Evolutionary conservation across 1,140 invertebrate genomes (phyloP).

Genomic region (Drosophila willistoni): DNA sequence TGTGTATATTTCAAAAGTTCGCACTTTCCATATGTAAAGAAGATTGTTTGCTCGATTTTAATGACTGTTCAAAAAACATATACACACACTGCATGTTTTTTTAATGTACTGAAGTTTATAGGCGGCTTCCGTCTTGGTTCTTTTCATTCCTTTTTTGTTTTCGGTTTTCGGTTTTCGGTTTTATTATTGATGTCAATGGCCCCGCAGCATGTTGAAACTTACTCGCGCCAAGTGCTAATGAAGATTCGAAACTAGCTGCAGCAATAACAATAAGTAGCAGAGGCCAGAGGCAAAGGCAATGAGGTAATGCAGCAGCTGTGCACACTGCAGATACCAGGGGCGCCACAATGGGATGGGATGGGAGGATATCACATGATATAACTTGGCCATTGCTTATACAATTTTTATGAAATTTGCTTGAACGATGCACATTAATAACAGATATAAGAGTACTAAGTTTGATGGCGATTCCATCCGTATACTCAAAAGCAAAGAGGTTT

Average conservation of each 20-base stretch:
- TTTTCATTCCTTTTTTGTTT: not conserved
- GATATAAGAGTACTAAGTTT: too few species aligned
- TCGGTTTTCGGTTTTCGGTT: not conserved
- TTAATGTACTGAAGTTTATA: conserved; percentile 1
- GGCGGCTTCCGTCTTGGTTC: not conserved
- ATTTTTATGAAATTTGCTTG: too few species aligned
- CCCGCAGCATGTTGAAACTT: conserved; percentile 15
- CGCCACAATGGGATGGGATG: not conserved
- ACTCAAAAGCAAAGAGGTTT: too few species aligned
- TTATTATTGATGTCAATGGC: not conserved
- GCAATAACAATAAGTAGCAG: conserved; percentile 35
- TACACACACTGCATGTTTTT: not conserved
- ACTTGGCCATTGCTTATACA: too few species aligned
- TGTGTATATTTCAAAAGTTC: too few species aligned
- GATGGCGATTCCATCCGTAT: too few species aligned
- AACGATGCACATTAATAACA: too few species aligned
- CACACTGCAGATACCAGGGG: not conserved
- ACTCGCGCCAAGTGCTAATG: conserved; percentile 55
- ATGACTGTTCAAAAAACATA: conserved; percentile 39
- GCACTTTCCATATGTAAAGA: too few species aligned
- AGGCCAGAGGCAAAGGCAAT: not conserved
- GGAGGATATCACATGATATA: too few species aligned
- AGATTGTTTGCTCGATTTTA: conserved; percentile 34
- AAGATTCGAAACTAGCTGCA: conserved; percentile 46
- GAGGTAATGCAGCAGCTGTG: conserved; percentile 11